Percentiles rank a stretch among this genome's conserved stretches.
Evolutionary conservation across 2,797 vertebrate species (phyloP).

Genomic region (Psittacula derbiana): DNA sequence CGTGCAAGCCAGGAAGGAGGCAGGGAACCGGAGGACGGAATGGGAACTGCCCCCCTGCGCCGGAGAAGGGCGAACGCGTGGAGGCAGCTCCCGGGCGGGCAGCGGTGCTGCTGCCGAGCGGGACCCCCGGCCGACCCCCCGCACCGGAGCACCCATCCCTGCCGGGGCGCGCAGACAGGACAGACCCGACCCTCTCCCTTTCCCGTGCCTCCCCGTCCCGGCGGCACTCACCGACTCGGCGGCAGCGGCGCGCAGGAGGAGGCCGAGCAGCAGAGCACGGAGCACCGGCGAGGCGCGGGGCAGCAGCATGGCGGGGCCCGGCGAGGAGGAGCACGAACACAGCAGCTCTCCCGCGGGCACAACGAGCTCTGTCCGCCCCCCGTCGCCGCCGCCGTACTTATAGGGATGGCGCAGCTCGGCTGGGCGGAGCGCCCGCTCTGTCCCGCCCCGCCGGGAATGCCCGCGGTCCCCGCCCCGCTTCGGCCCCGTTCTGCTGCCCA

Average conservation of each 20-base stretch:
- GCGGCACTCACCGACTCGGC: constrained; percentile 51
- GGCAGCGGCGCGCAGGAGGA: not conserved
- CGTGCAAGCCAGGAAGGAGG: not conserved
- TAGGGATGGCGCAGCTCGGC: not conserved
- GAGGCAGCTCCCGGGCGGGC: accelerated
- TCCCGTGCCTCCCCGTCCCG: not conserved
- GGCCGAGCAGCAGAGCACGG: constrained; percentile 1
- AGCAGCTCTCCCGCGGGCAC: accelerated
- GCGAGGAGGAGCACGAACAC: accelerated
- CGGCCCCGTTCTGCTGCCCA: not conserved
- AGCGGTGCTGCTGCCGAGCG: accelerated
- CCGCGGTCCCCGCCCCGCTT: not conserved
- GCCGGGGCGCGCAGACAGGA: not conserved
- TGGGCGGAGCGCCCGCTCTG: not conserved
- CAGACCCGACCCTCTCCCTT: not conserved
- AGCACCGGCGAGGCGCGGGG: not conserved
- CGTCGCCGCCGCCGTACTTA: not conserved
- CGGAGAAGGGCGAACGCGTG: not conserved
- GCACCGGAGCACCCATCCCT: not conserved
- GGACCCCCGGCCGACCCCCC: no score
- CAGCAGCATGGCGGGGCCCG: not conserved
- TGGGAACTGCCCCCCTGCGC: not conserved
- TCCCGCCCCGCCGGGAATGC: not conserved
- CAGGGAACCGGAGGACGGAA: not conserved
- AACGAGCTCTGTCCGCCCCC: accelerated